Evolutionary conservation across 1,140 invertebrate species (phyloP), one percentile per base, ranked within the genome.

Genomic region (Apis florea): DNA sequence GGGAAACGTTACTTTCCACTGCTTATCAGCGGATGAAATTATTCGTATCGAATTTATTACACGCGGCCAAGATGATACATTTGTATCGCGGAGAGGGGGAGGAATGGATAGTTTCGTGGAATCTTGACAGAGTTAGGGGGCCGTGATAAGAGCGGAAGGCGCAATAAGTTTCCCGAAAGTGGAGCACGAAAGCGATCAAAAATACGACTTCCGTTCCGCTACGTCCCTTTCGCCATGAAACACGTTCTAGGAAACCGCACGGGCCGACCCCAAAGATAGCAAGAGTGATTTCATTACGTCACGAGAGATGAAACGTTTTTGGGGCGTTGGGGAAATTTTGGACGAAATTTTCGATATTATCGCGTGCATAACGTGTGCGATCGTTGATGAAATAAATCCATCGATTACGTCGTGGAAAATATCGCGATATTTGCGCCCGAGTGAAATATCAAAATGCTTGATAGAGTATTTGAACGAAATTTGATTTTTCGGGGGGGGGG

Each of bases 211-310:
- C 68, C 77, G 77, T 79, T 79, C 19, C 24, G 58, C n/a, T 53
- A 47, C 56, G 19, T 70, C 24, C 40, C 56, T 49, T 61, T 49
- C 66, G 24, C 54, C 24, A 19, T 71, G 58, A 61, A 71, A 69
- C 66, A 72, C 68, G 47, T 61, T 17, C 58, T 51, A 26, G 77
- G 56, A 53, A 79, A 53, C 53, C 21, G 19, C 31, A 21, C 71
- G 31, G 59, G 47, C 54, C 54, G 24, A 13, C 51, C 54, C 40
- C n/a, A 26, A 47, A 77, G 63, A 77, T 77, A 49, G 75, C 49
- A 56, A 21, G 59, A 73, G 26, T 73, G 69, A 63, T 79, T 79
- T 79, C 49, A 73, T 73, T 79, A 58, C 53, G n/a, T 73, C 69
- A 47, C 68, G 47, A 51, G 58, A 79, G 58, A 79, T 54, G 21